Conservation (phyloP, 2,888 invertebrate species). For the Drosophila monieri region DNA sequence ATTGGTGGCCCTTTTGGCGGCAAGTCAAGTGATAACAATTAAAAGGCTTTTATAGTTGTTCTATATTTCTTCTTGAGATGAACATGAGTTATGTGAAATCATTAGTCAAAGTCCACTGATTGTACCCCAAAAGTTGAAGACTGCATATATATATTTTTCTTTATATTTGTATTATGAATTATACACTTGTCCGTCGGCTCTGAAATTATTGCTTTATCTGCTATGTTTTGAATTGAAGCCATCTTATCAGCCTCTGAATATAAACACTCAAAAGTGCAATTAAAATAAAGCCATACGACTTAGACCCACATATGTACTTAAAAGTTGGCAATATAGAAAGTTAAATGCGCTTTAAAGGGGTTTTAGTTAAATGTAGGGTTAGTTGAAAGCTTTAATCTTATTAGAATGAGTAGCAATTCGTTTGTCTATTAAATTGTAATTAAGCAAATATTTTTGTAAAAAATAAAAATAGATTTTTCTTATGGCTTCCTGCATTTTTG, state of each 20-base stretch:
- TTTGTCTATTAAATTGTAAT: too few species aligned
- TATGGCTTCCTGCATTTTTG: conserved; percentile 5
- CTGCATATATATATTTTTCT: background rate
- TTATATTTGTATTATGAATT: background rate
- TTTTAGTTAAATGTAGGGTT: background rate
- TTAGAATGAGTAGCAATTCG: too few species aligned
- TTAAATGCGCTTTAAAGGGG: conserved; percentile 16
- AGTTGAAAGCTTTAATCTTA: background rate
- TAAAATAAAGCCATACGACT: conserved; percentile 7
- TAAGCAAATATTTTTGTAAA: too few species aligned
- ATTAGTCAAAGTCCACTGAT: background rate
- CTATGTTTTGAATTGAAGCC: conserved; percentile 8
- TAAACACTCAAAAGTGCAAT: conserved; percentile 18
- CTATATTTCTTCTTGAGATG: conserved; percentile 2
- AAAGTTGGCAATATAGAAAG: background rate
- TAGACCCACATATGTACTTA: background rate
- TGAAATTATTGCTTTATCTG: conserved; percentile 50
- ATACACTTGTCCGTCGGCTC: conserved; percentile 18
- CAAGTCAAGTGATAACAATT: conserved; percentile 43
- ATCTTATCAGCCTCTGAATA: conserved; percentile 31
- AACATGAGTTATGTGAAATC: background rate
- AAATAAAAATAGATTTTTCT: background rate
- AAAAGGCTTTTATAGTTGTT: conserved; percentile 18
- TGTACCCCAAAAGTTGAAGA: background rate
- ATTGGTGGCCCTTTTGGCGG: conserved; percentile 25